Base-by-base conservation (phyloP, 1,140 invertebrate species). In the Pantala flavescens region DNA sequence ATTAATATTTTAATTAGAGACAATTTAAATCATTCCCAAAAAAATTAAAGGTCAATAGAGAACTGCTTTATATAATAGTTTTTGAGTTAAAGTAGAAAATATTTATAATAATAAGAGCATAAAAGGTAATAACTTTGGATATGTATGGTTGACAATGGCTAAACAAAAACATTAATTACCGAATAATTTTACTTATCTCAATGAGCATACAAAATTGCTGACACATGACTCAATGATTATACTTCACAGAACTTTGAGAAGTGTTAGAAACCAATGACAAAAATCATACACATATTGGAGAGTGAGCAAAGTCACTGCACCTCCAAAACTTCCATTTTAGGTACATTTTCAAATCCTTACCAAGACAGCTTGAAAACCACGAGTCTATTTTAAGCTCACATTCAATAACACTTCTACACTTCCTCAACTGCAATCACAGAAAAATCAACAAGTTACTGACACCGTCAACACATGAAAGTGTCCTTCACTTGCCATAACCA, bases 341-440 rank as follows among this genome's bases (percentile, higher is more conserved):
- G 49, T 63, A 63, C 49, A 63, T 21, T 14, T 63, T 19, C 5
- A 63, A 16, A 63, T 63, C 16, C 49, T 63, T 63, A 63, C 49
- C 49, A 63, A 63, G 16, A 63, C 49, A 19, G 49, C 49, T 21
- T 21, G 16, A 63, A 63, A 12, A 63, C 49, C 49, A 63, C 49
- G 14, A 19, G 49, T 63, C 49, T 63, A 63, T 63, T 63, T 19
- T 63, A 63, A 63, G 49, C 49, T 63, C 49, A 63, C 49, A 63
- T 19, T 63, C n/a, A 63, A 3, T 21, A 63, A 63, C 49, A 19
- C 49, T 21, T 12, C 14, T 21, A 63, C n/a, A 19, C n/a, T 63
- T 63, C 49, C 49, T 63, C 49, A 63, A 21, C n/a, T 63, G 49
- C 49, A 63, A 63, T 63, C 49, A 63, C 49, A 63, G 49, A 63